Conservation (phyloP, 2,113 vertebrate species). For the Atherinomorus stipes region DNA sequence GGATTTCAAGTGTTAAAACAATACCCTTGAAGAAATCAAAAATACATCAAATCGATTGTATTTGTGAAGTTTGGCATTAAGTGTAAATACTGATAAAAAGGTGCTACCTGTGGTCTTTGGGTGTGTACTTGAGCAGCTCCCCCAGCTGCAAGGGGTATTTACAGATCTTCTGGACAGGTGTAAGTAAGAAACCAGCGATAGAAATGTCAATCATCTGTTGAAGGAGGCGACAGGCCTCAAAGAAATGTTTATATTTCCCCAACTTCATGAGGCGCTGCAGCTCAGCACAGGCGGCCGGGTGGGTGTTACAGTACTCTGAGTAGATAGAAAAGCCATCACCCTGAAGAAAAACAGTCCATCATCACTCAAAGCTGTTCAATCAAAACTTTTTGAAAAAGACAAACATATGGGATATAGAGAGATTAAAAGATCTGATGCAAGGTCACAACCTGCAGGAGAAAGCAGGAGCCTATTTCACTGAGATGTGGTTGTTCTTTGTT, state of each 20-base stretch:
- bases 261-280: slow-evolving; percentile 93
- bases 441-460: slow-evolving; percentile 89
- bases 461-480: slow-evolving; percentile 96
- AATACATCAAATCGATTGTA: too few relatives aligned
- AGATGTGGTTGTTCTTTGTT: slow-evolving; percentile 94
- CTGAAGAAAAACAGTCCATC: slow-evolving; percentile 68
- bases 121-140: slow-evolving; percentile 96
- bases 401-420: not conserved
- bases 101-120: slow-evolving; percentile 91
- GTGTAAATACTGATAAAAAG: not conserved
- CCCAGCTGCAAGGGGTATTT: slow-evolving; percentile 97
- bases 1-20: too few relatives aligned
- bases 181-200: slow-evolving; percentile 95
- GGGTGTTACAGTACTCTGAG: slow-evolving; percentile 97
- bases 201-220: slow-evolving; percentile 99
- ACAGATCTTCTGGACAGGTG: slow-evolving; percentile 97
- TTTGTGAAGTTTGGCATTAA: not conserved
- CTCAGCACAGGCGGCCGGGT: slow-evolving; percentile 91
- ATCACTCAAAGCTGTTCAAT: not conserved
- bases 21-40: too few relatives aligned
- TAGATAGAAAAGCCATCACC: slow-evolving; percentile 96
- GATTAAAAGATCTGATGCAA: not conserved
- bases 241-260: slow-evolving; percentile 94
- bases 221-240: slow-evolving; percentile 95
- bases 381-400: not conserved